Conservation (phyloP, 2,888 invertebrate genomes). For the Lasioglossum villosulum region DNA sequence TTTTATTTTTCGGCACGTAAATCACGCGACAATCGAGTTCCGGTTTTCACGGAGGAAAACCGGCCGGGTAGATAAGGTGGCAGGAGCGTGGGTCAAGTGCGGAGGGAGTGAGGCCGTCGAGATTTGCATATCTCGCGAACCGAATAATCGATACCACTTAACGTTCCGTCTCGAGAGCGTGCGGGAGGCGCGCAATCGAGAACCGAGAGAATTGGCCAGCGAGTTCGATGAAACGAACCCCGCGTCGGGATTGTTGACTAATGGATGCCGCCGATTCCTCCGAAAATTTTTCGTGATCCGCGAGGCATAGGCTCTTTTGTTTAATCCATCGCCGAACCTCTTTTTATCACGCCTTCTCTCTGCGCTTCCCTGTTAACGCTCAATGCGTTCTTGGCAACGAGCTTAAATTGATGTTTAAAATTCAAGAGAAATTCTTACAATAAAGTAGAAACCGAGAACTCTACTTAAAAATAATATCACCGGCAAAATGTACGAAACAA, state of each 20-base stretch:
- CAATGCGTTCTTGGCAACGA: too few relatives aligned
- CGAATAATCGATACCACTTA: slow-evolving; percentile 82
- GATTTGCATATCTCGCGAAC: slow-evolving; percentile 81
- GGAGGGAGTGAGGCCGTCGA: slow-evolving; percentile 26
- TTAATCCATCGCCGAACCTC: background rate
- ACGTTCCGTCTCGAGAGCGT: slow-evolving; percentile 63
- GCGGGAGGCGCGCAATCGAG: slow-evolving; percentile 9
- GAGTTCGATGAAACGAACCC: background rate
- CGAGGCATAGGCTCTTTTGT: background rate
- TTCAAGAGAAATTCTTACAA: too few relatives aligned
- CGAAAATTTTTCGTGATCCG: background rate
- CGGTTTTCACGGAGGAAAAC: slow-evolving; percentile 27
- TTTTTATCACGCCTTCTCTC: background rate
- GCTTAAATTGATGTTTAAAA: too few relatives aligned
- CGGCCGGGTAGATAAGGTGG: slow-evolving; percentile 29
- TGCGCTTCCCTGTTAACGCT: too few relatives aligned
- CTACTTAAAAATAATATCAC: too few relatives aligned
- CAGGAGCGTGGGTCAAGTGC: slow-evolving; percentile 36
- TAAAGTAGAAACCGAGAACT: too few relatives aligned
- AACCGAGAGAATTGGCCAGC: background rate
- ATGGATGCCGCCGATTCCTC: background rate
- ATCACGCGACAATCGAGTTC: slow-evolving; percentile 76
- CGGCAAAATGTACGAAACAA: too few relatives aligned
- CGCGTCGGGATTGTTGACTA: background rate
- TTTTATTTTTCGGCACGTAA: slow-evolving; percentile 76